Conservation (phyloP, 2,888 invertebrate species). For the Andrena flavipes region DNA sequence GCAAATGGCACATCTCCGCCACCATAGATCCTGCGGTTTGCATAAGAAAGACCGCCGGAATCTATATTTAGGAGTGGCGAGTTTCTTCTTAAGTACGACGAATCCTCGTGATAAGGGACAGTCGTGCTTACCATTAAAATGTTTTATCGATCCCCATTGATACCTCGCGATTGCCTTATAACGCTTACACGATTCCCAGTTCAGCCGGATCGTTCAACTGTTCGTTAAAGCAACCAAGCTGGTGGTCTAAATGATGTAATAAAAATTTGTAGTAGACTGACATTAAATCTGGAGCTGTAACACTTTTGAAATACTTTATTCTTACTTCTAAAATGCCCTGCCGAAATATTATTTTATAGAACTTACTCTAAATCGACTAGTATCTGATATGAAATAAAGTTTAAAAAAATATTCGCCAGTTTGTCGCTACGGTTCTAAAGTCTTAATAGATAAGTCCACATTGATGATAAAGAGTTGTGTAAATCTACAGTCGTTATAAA, state of each 20-base stretch:
- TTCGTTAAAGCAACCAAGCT: neutral
- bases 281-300: neutral
- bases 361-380: constrained; percentile 40
- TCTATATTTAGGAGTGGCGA: constrained; percentile 39
- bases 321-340: constrained; percentile 4
- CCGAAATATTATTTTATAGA: constrained; percentile 21
- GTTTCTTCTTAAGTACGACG: neutral
- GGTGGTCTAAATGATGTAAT: constrained; percentile 31
- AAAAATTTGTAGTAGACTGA: too few relatives aligned
- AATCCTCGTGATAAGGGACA: constrained; percentile 36
- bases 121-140: constrained; percentile 21
- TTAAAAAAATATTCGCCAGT: constrained; percentile 38
- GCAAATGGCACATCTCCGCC: constrained; percentile 68
- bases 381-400: constrained; percentile 29
- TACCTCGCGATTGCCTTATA: constrained; percentile 25
- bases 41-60: constrained; percentile 47
- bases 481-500: neutral
- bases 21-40: constrained; percentile 55
- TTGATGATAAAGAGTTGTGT: neutral
- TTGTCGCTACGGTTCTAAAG: neutral
- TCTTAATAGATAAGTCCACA: constrained; percentile 6
- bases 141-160: constrained; percentile 46
- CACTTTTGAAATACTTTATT: constrained; percentile 44
- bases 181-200: constrained; percentile 37
- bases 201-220: constrained; percentile 17